A percentile compares a stretch with the other conserved stretches of the same genome.
Evolutionary conservation across 2,888 invertebrate genomes (phyloP).

Genomic region (Candidula unifasciata): DNA sequence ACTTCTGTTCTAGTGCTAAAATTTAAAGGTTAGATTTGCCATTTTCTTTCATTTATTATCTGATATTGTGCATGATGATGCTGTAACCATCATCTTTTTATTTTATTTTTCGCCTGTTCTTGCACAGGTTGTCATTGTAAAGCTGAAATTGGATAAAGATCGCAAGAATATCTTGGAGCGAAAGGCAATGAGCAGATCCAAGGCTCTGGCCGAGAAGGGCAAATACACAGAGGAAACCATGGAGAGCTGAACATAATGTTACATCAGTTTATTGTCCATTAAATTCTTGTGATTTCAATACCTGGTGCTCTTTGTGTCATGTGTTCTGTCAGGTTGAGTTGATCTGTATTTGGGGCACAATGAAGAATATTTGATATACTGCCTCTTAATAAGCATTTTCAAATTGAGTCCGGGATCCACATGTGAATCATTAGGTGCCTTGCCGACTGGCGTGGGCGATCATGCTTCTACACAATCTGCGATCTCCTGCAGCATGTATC

Average conservation of each 20-base stretch:
- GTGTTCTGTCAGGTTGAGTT: not conserved
- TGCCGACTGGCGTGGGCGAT: no score
- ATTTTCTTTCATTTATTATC: no score
- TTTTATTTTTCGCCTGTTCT: conserved; percentile 21
- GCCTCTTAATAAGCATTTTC: no score
- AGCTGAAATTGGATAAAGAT: conserved; percentile 99
- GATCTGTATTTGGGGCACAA: not conserved
- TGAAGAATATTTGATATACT: no score
- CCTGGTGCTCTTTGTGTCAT: not conserved
- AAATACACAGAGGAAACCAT: conserved; percentile 81
- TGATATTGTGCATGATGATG: no score
- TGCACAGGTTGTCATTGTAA: conserved; percentile 94
- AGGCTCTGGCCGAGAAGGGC: conserved; percentile 91
- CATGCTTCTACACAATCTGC: no score
- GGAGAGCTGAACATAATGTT: conserved; percentile 66
- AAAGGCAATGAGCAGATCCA: conserved; percentile 94
- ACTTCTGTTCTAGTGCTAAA: no score
- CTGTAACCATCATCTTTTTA: not conserved
- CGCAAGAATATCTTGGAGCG: conserved; percentile 97
- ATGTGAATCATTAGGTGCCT: no score
- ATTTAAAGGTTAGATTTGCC: no score
- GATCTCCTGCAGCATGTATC: no score
- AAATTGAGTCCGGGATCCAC: no score
- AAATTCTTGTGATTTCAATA: not conserved
- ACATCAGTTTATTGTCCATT: not conserved